These are phyloP conservation scores for Seriola aureovittata DNA, from an alignment of 2,113 vertebrate genomes.

Conservation along the genomic window DNA sequence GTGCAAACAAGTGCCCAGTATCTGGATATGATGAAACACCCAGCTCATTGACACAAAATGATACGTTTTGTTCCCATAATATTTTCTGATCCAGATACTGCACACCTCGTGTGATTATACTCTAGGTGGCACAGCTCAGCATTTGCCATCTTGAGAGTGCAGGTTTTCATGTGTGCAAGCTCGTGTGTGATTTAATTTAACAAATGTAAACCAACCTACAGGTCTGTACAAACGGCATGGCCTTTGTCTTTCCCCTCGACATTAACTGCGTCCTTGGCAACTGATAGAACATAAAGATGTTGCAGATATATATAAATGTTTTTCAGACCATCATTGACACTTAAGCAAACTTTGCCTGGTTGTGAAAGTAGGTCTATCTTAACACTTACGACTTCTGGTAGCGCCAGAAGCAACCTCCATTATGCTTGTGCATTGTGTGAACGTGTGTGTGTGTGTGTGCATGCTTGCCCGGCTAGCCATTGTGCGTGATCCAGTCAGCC, in stretches of 20 bases:
- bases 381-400: background rate
- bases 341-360: background rate
- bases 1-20: background rate
- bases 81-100: slow-evolving; percentile 73
- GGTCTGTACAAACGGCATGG: background rate
- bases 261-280: background rate
- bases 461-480: background rate
- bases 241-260: background rate
- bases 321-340: background rate
- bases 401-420: background rate
- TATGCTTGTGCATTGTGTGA: background rate
- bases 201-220: background rate
- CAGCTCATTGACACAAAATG: slow-evolving; percentile 79
- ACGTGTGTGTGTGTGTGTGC: background rate
- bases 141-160: background rate
- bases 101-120: background rate
- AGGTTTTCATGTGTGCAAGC: background rate
- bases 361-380: background rate
- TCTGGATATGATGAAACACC: slow-evolving; percentile 80
- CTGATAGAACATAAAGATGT: background rate
- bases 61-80: slow-evolving; percentile 76
- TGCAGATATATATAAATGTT: background rate
- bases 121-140: background rate
- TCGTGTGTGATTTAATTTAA: background rate
- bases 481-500: slow-evolving; percentile 25